phyloP scores from a whole-genome alignment of 2,888 invertebrate genomes.

The Nezara viridula region DNA sequence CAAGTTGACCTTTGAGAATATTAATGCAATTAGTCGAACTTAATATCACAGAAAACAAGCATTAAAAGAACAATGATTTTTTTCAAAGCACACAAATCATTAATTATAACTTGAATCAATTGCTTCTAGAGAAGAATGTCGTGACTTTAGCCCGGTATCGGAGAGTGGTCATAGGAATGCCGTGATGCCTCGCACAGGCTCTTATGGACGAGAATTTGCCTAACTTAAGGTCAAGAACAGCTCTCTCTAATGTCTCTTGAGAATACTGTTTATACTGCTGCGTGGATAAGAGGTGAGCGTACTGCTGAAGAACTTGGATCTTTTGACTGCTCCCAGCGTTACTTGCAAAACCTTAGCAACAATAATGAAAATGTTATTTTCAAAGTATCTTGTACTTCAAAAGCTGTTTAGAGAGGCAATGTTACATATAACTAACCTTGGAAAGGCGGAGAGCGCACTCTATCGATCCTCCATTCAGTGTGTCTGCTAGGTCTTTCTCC shows the following conservation, averaged over 20 bases:
- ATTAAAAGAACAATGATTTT: neutral
- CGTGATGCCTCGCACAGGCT: slow-evolving; percentile 66
- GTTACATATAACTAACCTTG: slow-evolving; percentile 43
- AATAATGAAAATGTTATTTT: slow-evolving; percentile 7
- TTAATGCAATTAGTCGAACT: neutral
- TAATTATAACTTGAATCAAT: neutral
- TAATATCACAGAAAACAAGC: slow-evolving; percentile 11
- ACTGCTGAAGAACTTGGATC: slow-evolving; percentile 58
- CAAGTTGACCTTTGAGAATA: neutral
- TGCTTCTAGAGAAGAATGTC: slow-evolving; percentile 56
- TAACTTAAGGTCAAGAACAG: slow-evolving; percentile 65
- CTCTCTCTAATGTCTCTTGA: slow-evolving; percentile 65
- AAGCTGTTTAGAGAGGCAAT: neutral
- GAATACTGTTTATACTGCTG: slow-evolving; percentile 65
- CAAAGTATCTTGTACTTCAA: neutral
- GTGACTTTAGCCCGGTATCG: slow-evolving; percentile 65
- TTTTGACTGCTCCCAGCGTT: slow-evolving; percentile 40
- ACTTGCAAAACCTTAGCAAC: slow-evolving; percentile 11
- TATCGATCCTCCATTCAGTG: neutral
- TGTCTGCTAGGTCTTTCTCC: slow-evolving; percentile 40
- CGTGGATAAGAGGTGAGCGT: slow-evolving; percentile 54
- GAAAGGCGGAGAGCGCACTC: slow-evolving; percentile 3
- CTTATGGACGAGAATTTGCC: slow-evolving; percentile 65
- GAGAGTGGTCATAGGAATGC: slow-evolving; percentile 66
- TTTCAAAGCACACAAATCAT: neutral